Conservation (phyloP, 2,797 vertebrate genomes). For the Falco rusticolus region DNA sequence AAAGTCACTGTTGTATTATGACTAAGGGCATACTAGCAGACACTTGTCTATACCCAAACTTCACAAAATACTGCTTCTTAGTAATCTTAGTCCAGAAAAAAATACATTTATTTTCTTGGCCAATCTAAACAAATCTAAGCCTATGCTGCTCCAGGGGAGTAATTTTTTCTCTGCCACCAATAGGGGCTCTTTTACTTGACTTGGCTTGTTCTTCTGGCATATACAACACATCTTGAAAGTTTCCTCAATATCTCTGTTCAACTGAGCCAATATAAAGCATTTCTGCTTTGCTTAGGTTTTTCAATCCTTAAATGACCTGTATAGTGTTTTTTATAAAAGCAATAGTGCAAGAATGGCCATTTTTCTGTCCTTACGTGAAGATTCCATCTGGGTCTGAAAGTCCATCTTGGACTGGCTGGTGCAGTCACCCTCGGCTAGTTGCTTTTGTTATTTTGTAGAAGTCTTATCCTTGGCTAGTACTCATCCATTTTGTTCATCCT, state of each 20-base stretch:
- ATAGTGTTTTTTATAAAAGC: background rate
- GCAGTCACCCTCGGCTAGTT: background rate
- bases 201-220: slow-evolving; percentile 47
- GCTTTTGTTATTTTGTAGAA: background rate
- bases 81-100: background rate
- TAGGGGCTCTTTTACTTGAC: background rate
- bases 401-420: background rate
- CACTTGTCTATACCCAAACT: background rate
- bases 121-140: slow-evolving; percentile 36
- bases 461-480: background rate
- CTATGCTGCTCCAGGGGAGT: background rate
- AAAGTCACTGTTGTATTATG: background rate
- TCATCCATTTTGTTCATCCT: background rate
- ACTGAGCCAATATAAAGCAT: slow-evolving; percentile 46
- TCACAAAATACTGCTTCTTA: background rate
- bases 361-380: background rate
- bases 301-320: slow-evolving; percentile 36
- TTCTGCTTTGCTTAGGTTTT: slow-evolving; percentile 5
- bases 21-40: background rate
- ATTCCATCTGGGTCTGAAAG: background rate
- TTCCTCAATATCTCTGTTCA: slow-evolving; percentile 2
- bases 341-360: background rate
- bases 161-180: slow-evolving; percentile 19
- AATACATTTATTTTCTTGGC: background rate
- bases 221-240: background rate